Conservation (phyloP, 1,140 invertebrate species). For the Lamellibrachia luymesi region DNA sequence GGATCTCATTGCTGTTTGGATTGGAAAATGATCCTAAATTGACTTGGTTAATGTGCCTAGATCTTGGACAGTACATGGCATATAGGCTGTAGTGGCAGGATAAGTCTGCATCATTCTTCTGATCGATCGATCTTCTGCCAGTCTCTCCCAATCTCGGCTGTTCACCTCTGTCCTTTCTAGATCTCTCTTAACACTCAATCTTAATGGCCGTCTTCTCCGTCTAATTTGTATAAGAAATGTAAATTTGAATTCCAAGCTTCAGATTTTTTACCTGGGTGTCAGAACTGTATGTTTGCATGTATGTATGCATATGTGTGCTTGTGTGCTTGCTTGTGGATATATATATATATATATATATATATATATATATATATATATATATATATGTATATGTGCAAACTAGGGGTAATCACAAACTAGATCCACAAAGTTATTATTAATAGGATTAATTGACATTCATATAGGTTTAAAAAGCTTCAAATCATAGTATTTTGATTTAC, state of each 20-base stretch:
- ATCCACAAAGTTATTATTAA: neutral
- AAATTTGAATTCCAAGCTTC: neutral
- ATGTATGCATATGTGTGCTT: neutral
- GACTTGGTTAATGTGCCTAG: neutral
- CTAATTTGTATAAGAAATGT: neutral
- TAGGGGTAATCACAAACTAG: neutral
- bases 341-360: constrained; percentile 1
- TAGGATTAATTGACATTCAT: too few species aligned
- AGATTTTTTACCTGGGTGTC: neutral
- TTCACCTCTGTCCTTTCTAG: too few species aligned
- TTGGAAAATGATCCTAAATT: neutral
- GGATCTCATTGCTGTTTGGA: neutral
- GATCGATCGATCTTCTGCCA: too few species aligned
- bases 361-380: constrained; percentile 1
- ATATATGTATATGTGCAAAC: constrained; percentile 6
- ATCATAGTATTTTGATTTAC: neutral
- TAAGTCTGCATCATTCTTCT: neutral
- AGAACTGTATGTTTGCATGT: neutral
- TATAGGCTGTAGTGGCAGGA: neutral
- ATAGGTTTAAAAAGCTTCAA: too few species aligned
- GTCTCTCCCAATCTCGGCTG: too few species aligned
- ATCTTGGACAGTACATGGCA: neutral
- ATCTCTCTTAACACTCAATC: neutral
- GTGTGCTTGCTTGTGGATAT: neutral
- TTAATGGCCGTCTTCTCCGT: neutral